A percentile compares a stretch with the other conserved stretches of the same genome.
Evolutionary conservation across 2,888 invertebrate species (phyloP).

Genomic region (Myopa testacea): DNA sequence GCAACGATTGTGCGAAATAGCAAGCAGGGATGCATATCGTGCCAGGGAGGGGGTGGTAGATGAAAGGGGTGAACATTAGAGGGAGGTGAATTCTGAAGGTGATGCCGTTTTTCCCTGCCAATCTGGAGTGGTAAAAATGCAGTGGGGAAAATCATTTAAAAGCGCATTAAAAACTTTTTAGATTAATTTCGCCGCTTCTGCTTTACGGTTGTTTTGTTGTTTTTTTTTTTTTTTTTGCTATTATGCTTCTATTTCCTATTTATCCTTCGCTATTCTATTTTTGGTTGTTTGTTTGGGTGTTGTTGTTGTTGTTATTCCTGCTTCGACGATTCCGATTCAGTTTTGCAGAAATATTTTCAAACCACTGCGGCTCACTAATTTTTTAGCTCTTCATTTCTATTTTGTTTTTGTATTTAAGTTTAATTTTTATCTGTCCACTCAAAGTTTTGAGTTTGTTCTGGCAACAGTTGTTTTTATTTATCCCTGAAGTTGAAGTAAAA

Average conservation of each 20-base stretch:
- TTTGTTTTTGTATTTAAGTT: background rate
- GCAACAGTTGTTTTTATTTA: too few species aligned
- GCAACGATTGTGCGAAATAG: background rate
- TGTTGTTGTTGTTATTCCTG: background rate
- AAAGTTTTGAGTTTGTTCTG: too few species aligned
- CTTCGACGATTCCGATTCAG: too few species aligned
- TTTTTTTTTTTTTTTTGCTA: background rate
- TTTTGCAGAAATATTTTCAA: background rate
- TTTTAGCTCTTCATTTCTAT: background rate
- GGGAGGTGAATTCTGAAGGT: background rate
- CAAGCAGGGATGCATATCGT: background rate
- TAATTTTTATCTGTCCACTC: too few species aligned
- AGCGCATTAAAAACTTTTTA: constrained; percentile 67
- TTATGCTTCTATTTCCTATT: background rate
- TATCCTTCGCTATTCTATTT: background rate
- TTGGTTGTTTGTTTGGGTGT: background rate
- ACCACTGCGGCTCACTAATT: background rate
- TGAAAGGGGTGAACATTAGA: background rate
- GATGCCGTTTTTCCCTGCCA: too few species aligned
- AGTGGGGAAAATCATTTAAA: constrained; percentile 58
- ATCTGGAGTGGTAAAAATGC: background rate
- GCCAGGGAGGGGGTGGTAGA: background rate
- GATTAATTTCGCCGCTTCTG: constrained; percentile 59
- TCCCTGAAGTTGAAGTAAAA: too few species aligned
- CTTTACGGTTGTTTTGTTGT: constrained; percentile 42